Conservation (phyloP, 2,113 vertebrate species). For the Toxostoma redivivum region DNA sequence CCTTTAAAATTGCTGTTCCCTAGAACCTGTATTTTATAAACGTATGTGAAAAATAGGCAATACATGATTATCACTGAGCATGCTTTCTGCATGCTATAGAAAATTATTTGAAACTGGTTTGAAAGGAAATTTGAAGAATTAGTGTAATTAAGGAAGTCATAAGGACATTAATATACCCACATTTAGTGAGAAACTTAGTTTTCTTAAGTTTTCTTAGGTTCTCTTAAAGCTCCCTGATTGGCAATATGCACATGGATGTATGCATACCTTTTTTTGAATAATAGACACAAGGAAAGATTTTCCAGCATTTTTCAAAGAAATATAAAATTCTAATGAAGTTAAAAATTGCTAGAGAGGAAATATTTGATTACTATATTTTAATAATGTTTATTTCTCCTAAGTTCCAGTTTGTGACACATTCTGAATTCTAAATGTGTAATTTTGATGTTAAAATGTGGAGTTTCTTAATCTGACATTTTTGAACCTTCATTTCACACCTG, state of each 20-base stretch:
- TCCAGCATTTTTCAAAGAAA: neutral
- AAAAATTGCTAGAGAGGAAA: neutral
- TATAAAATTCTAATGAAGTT: neutral
- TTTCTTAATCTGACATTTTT: neutral
- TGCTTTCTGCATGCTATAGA: neutral
- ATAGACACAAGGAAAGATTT: neutral
- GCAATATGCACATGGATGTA: neutral
- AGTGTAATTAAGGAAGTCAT: neutral
- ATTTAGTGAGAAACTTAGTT: neutral
- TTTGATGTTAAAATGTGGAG: neutral
- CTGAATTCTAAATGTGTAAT: neutral
- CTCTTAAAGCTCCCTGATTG: neutral
- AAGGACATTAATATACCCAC: neutral
- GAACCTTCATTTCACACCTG: neutral
- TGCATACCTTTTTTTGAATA: neutral
- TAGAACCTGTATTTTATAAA: neutral
- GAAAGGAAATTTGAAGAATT: neutral
- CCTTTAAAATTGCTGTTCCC: neutral
- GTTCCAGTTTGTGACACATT: neutral
- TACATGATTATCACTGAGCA: neutral
- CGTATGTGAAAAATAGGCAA: neutral
- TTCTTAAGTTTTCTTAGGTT: neutral
- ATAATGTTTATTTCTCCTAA: neutral
- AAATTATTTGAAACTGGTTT: neutral
- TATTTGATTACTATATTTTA: neutral